phyloP scores from a whole-genome alignment of 2,888 invertebrate genomes.

The Prosopocoilus inquinatus region DNA sequence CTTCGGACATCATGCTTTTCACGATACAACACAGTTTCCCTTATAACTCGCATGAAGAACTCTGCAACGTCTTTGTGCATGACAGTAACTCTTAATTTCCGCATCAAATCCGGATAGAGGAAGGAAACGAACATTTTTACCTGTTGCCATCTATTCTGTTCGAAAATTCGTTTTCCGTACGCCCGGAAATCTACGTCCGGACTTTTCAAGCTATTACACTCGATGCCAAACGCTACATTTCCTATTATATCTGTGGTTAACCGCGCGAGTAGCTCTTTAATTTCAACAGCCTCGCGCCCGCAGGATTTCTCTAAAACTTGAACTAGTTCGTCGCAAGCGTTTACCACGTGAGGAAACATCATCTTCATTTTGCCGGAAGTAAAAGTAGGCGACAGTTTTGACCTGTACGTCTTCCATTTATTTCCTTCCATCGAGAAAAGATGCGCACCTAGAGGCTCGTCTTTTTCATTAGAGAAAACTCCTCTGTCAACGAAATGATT shows the following conservation, averaged over 20 bases:
- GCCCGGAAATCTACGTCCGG: constrained; percentile 53
- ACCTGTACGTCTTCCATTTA: constrained; percentile 54
- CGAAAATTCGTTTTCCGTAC: constrained; percentile 27
- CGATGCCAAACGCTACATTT: constrained; percentile 59
- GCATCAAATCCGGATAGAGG: constrained; percentile 26
- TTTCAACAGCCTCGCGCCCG: constrained; percentile 14
- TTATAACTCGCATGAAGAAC: constrained; percentile 52
- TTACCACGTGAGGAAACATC: constrained; percentile 22
- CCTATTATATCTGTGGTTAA: constrained; percentile 60
- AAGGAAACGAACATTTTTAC: constrained; percentile 13
- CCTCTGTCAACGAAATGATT: constrained; percentile 61
- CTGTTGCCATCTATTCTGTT: constrained; percentile 18
- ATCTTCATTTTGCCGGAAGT: constrained; percentile 28
- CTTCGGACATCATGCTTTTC: constrained; percentile 49
- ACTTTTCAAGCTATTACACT: constrained; percentile 56
- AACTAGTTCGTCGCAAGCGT: constrained; percentile 13
- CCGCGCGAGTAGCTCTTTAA: constrained; percentile 52
- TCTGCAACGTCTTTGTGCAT: constrained; percentile 35
- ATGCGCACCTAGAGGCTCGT: constrained; percentile 58
- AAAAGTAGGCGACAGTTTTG: constrained; percentile 24
- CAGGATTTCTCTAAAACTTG: constrained; percentile 8
- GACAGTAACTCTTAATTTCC: constrained; percentile 28
- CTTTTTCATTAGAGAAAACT: constrained; percentile 55
- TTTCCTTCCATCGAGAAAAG: constrained; percentile 56
- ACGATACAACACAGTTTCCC: constrained; percentile 49